Percentiles rank a stretch among this genome's conserved stretches.
These are phyloP conservation scores for Brienomyrus brachyistius DNA, from an alignment of 2,113 vertebrate species.

Conservation along the genomic window DNA sequence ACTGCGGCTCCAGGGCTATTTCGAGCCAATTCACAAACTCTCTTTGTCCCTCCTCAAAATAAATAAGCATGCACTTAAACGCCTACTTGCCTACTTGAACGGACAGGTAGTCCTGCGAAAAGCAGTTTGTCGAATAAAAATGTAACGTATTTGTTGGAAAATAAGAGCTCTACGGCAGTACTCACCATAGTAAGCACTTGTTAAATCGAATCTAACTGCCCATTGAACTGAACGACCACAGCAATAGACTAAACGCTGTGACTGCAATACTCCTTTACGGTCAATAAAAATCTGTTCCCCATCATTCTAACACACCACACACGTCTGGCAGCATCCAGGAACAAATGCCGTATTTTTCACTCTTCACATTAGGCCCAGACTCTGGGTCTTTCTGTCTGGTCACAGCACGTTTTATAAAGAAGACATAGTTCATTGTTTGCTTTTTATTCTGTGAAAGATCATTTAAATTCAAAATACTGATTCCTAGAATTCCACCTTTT, in stretches of 20 bases:
- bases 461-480: neutral
- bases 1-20: neutral
- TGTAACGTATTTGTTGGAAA: neutral
- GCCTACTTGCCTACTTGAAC: neutral
- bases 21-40: neutral
- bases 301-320: neutral
- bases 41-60: neutral
- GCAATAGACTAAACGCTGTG: neutral
- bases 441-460: neutral
- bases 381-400: neutral
- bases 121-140: neutral
- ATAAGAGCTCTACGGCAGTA: neutral
- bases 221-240: conserved; percentile 5
- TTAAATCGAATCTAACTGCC: neutral
- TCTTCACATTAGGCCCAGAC: neutral
- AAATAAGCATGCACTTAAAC: neutral
- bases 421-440: neutral
- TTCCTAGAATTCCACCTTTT: neutral
- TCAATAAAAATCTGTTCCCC: neutral
- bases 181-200: conserved; percentile 17
- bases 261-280: neutral
- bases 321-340: neutral
- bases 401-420: neutral
- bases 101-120: neutral
- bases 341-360: neutral